A percentile compares a stretch with the other conserved stretches of the same genome.
Evolutionary conservation across 2,797 vertebrate species (phyloP).

Genomic region (Hyperoplus lanceolatus): DNA sequence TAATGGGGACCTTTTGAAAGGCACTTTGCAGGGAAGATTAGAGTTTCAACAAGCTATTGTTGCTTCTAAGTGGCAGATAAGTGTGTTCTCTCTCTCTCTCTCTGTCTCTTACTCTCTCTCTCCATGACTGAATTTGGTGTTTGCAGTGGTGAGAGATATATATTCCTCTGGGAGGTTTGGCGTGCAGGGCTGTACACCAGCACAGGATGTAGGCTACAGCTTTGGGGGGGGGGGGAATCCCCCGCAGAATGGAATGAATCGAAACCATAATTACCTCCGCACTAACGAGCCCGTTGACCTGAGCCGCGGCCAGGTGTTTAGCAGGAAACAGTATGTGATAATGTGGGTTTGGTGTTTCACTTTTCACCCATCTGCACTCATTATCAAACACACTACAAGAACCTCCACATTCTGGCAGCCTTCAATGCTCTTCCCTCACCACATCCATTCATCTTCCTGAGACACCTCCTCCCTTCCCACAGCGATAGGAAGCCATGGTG

Average conservation of each 20-base stretch:
- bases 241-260: conserved; percentile 61
- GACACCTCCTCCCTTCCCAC: conserved; percentile 56
- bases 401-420: conserved; percentile 53
- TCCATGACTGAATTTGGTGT: conserved; percentile 41
- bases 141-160: conserved; percentile 44
- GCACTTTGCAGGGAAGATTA: conserved; percentile 55
- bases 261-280: conserved; percentile 64
- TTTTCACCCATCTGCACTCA: conserved; percentile 37
- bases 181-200: conserved; percentile 45
- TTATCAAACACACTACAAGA: conserved; percentile 22
- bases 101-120: conserved; percentile 18
- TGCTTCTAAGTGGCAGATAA: conserved; percentile 68
- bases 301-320: conserved; percentile 67
- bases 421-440: conserved; percentile 65
- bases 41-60: conserved; percentile 69
- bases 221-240: conserved; percentile 56
- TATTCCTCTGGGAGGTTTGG: conserved; percentile 43
- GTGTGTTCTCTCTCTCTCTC: conserved; percentile 12
- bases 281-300: conserved; percentile 57
- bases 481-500: conserved; percentile 61
- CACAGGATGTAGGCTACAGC: conserved; percentile 46
- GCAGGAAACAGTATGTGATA: conserved; percentile 66
- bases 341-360: conserved; percentile 46
- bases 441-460: conserved; percentile 64
- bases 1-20: conserved; percentile 29